Evolutionary conservation across 2,113 vertebrate genomes (phyloP).

Genomic region (Amazona guildingii): DNA sequence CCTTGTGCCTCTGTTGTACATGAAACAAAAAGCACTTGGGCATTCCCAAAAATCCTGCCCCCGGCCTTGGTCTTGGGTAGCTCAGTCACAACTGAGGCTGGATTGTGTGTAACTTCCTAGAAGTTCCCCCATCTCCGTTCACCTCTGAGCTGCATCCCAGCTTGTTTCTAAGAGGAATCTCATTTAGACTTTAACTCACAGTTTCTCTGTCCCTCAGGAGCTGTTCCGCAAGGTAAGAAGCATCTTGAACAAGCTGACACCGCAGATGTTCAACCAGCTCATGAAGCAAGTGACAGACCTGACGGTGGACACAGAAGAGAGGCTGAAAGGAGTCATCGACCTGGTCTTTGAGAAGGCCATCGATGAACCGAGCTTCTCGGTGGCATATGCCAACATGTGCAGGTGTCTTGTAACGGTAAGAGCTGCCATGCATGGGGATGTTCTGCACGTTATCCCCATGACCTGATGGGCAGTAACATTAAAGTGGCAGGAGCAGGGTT

Average conservation of each 20-base stretch:
- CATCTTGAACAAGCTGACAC: constrained; percentile 97
- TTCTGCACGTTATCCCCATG: constrained; percentile 9
- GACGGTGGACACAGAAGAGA: constrained; percentile 94
- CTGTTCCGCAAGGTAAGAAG: constrained; percentile 96
- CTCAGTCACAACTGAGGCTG: background rate
- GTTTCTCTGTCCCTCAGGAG: constrained; percentile 73
- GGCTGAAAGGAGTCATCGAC: constrained; percentile 97
- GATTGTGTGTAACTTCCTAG: background rate
- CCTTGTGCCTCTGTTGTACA: background rate
- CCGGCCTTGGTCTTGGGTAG: background rate
- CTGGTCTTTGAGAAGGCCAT: constrained; percentile 98
- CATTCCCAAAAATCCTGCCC: background rate
- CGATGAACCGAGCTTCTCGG: constrained; percentile 95
- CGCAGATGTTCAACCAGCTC: constrained; percentile 97
- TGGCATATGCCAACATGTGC: constrained; percentile 98
- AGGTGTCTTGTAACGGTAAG: constrained; percentile 92
- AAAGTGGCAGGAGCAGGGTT: background rate
- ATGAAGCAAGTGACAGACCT: constrained; percentile 98
- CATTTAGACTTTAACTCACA: fast-evolving
- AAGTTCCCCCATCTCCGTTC: background rate
- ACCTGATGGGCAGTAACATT: background rate
- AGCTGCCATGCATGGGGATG: background rate
- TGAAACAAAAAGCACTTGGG: background rate
- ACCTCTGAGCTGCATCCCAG: background rate
- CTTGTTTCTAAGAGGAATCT: background rate